phyloP scores from a whole-genome alignment of 2,888 invertebrate genomes.

The Scaptomyza reducta region DNA sequence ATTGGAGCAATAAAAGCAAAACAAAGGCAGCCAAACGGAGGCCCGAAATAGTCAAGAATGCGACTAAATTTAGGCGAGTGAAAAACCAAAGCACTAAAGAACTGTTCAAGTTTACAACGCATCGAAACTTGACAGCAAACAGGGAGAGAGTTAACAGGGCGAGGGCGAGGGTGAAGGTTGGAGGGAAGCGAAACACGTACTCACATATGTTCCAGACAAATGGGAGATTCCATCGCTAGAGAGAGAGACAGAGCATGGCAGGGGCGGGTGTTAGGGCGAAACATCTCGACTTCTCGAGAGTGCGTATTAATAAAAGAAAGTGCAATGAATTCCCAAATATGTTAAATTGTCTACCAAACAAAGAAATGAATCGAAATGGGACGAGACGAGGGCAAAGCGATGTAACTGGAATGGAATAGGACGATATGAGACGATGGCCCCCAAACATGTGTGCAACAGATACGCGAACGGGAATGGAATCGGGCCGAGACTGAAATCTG shows the following conservation, averaged over 20 bases:
- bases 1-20: slow-evolving; percentile 75
- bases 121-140: slow-evolving; percentile 14
- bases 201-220: slow-evolving; percentile 71
- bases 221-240: slow-evolving; percentile 18
- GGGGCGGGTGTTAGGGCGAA: slow-evolving; percentile 23
- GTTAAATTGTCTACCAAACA: slow-evolving; percentile 80
- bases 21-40: slow-evolving; percentile 35
- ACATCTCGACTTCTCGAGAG: slow-evolving; percentile 55
- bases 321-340: slow-evolving; percentile 80
- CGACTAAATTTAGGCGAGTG: slow-evolving; percentile 70
- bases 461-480: slow-evolving; percentile 56
- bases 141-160: neutral
- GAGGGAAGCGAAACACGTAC: slow-evolving; percentile 37
- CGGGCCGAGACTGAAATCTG: slow-evolving; percentile 37
- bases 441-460: slow-evolving; percentile 78
- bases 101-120: slow-evolving; percentile 49
- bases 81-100: slow-evolving; percentile 40
- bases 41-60: slow-evolving; percentile 71
- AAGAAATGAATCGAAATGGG: slow-evolving; percentile 50
- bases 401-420: neutral
- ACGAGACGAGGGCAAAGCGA: slow-evolving; percentile 10
- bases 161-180: neutral
- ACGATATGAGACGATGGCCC: slow-evolving; percentile 17
- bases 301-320: slow-evolving; percentile 80
- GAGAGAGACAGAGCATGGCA: slow-evolving; percentile 12